Evolutionary conservation across 2,888 invertebrate genomes (phyloP).

Genomic region (Patella depressa): DNA sequence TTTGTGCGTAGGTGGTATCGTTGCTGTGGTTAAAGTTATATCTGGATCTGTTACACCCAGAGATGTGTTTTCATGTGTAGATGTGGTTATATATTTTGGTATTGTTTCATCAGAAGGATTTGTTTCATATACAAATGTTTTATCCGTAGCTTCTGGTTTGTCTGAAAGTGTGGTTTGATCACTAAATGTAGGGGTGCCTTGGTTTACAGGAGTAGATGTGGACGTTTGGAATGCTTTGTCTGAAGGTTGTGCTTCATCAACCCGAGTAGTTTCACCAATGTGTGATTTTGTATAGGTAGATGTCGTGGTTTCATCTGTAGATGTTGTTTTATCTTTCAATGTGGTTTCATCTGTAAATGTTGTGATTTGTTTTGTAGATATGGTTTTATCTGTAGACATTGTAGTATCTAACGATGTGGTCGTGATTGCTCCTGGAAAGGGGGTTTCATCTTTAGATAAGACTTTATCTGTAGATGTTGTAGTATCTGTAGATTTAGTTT

Average conservation of each 20-base stretch:
- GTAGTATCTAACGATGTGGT: background rate
- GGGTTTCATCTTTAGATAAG: background rate
- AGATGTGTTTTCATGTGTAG: too few species aligned
- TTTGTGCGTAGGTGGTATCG: too few species aligned
- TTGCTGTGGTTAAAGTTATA: too few species aligned
- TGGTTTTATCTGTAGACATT: background rate
- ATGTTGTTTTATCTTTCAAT: background rate
- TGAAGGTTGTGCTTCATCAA: background rate
- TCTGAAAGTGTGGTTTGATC: too few species aligned
- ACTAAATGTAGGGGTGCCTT: too few species aligned
- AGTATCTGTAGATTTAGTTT: background rate
- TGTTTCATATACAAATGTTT: background rate
- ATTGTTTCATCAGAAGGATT: background rate
- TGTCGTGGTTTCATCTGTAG: conserved; percentile 1
- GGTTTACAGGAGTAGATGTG: too few species aligned
- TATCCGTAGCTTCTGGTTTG: background rate
- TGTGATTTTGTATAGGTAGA: background rate
- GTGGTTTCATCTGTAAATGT: background rate
- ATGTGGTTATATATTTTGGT: background rate
- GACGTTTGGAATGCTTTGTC: too few species aligned
- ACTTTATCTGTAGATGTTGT: background rate
- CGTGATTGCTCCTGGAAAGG: background rate
- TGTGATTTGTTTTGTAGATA: background rate
- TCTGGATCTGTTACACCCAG: too few species aligned
- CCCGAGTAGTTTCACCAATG: background rate